These are phyloP conservation scores for Leucophora obtusa DNA, from an alignment of 2,888 invertebrate genomes.

Conservation along the genomic window DNA sequence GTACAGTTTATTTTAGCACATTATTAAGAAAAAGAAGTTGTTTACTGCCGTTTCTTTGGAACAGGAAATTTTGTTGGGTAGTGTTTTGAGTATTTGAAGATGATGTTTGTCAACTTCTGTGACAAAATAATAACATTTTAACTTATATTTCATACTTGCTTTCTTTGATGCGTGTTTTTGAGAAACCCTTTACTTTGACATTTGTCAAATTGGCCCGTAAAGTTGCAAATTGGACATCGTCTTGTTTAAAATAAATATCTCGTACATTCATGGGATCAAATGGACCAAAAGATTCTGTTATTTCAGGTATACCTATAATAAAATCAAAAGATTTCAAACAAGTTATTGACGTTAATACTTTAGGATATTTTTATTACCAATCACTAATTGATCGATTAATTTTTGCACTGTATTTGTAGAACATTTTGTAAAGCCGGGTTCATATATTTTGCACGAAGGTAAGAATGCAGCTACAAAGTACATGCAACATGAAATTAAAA, in stretches of 20 bases:
- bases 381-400: conserved; percentile 81
- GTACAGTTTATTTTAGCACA: too few relatives aligned
- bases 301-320: not conserved
- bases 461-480: conserved; percentile 83
- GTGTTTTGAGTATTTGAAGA: too few relatives aligned
- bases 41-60: too few relatives aligned
- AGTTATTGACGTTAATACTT: not conserved
- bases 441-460: conserved; percentile 82
- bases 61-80: too few relatives aligned
- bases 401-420: conserved; percentile 81
- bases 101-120: too few relatives aligned
- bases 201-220: conserved; percentile 77
- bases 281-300: not conserved
- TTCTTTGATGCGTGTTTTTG: too few relatives aligned
- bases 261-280: conserved; percentile 84
- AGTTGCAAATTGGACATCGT: conserved; percentile 85
- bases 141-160: too few relatives aligned
- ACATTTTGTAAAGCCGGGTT: conserved; percentile 83
- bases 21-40: too few relatives aligned
- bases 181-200: too few relatives aligned
- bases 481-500: not conserved
- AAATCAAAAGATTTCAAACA: not conserved
- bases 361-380: conserved; percentile 57
- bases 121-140: too few relatives aligned
- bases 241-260: conserved; percentile 84